Base-by-base conservation (phyloP, 1,140 invertebrate species). In the Liolophura sinensis region DNA sequence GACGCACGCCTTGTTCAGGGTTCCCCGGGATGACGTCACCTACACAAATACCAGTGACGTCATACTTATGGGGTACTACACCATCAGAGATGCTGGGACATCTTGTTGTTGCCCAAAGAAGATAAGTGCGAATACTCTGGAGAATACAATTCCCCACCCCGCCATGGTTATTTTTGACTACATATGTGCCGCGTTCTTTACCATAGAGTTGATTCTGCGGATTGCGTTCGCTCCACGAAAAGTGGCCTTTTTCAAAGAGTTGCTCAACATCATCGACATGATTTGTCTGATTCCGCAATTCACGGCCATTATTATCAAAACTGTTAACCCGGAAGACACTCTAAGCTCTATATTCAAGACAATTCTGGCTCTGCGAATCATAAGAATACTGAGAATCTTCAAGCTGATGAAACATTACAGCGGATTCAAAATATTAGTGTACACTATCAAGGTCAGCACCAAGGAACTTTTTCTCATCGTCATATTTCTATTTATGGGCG, bases 331-430 rank as follows among this genome's bases (percentile, higher is more conserved):
- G 0, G 67, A 70, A 46, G 73, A 77, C 47, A 71, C 65, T 14
- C 64, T 68, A 0, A 73, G 73, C 50, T 65, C 74, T 27, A 67
- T 81, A 4, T 72, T 81, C 40, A 75, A 76, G 60, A 73, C 73
- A 3, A 72, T 83, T 64, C 52, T 82, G 25, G 77, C 76, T 0
- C 51, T 82, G 15, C 66, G 79, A 51, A 78, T 78, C 12, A 73
- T 82, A 4, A 72, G 81, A 14, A 74, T 82, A n/a, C 60, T 83
- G 46, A 60, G 82, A 62, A 81, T 83, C 24, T 82, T 83, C 63
- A 82, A 82, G 70, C 75, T 83, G 25, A 83, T 83, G 82, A 83
- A 83, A 58, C 82, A 83, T 56, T 83, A 83, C 69, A 78, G 74
- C 40, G 82, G 80, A n/a, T 83, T 83, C 70, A 83, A 83, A 62